Conservation (phyloP, 1,140 invertebrate species). For the Nephotettix cincticeps region DNA sequence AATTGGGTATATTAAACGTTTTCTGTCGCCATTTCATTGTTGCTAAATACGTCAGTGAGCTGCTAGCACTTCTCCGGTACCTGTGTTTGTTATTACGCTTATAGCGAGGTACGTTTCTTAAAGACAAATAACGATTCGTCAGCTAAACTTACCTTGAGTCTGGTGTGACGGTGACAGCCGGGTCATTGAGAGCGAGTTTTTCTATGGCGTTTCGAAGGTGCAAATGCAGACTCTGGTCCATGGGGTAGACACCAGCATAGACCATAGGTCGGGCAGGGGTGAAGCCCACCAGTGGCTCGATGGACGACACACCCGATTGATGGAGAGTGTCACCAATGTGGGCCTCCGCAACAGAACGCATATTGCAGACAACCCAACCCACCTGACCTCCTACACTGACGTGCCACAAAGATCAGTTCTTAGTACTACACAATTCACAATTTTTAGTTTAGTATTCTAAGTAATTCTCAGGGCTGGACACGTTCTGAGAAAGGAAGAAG, state of each 20-base stretch:
- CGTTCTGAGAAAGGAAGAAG: no score
- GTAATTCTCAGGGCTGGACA: no score
- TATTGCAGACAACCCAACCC: conserved; percentile 79
- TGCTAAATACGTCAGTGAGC: no score
- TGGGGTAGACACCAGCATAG: conserved; percentile 91
- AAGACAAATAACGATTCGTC: background rate
- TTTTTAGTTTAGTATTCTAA: no score
- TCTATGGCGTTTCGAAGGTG: conserved; percentile 79
- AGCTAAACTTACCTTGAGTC: conserved; percentile 71
- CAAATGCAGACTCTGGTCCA: conserved; percentile 81
- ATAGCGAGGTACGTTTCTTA: no score
- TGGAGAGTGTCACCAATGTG: conserved; percentile 85
- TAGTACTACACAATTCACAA: no score
- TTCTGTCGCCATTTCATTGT: no score
- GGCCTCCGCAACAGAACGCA: conserved; percentile 75
- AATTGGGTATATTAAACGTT: background rate
- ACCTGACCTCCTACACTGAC: conserved; percentile 76
- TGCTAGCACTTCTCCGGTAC: no score
- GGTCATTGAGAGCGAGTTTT: conserved; percentile 91
- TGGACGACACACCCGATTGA: conserved; percentile 53
- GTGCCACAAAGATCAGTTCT: no score
- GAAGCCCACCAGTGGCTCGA: conserved; percentile 67
- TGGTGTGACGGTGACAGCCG: conserved; percentile 74
- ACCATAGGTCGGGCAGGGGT: conserved; percentile 82
- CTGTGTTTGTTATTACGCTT: no score